A percentile compares a stretch with the other conserved stretches of the same genome.
phyloP scores from a whole-genome alignment of 2,888 invertebrate species.

The Atethmia centrago region DNA sequence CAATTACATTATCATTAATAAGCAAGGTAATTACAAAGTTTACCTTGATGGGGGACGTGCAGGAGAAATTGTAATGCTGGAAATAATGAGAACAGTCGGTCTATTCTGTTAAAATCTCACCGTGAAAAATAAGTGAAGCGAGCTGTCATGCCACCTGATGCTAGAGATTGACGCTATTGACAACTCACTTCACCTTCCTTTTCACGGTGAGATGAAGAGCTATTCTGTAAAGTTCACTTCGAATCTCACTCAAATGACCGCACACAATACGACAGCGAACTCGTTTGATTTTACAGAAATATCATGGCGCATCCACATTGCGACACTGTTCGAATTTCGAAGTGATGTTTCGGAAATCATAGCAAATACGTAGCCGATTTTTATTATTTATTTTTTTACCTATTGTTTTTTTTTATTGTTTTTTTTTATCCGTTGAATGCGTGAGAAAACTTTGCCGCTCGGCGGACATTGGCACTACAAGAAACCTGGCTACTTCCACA shows the following conservation, averaged over 20 bases:
- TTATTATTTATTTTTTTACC: no score
- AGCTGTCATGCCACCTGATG: no score
- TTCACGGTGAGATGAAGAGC: no score
- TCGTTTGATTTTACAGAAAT: background rate
- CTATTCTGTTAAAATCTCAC: no score
- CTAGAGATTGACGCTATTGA: no score
- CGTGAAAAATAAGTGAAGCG: no score
- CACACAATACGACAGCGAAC: background rate
- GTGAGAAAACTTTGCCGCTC: no score
- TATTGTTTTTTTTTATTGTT: no score
- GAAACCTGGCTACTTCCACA: no score
- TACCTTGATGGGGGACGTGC: slow-evolving; percentile 13
- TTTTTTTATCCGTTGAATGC: no score
- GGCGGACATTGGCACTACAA: no score
- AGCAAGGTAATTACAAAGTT: slow-evolving; percentile 50
- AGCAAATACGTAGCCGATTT: background rate
- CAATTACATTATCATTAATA: slow-evolving; percentile 55
- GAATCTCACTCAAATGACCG: background rate
- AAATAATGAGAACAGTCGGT: background rate
- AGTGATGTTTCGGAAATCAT: background rate
- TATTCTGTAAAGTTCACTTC: background rate
- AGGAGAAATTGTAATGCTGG: background rate
- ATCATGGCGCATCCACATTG: background rate
- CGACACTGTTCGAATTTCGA: background rate
- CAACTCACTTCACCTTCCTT: background rate